phyloP scores from a whole-genome alignment of 92 coral and sea anemone species.

The Hydrozoanthus gracilis region DNA sequence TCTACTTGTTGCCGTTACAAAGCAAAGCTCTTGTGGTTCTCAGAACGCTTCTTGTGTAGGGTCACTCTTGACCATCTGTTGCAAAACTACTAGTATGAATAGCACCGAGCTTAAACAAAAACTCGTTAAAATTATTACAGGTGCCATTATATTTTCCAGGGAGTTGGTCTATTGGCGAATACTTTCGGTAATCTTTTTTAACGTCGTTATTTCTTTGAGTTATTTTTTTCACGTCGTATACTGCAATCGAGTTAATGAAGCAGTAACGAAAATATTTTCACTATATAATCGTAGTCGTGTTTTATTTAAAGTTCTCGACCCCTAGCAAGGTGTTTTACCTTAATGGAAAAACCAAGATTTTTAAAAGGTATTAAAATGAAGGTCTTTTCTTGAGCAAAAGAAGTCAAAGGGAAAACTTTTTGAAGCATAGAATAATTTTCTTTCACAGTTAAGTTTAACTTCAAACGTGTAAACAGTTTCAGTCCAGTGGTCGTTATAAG shows the following conservation, averaged over 20 bases:
- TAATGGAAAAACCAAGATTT: too few relatives aligned
- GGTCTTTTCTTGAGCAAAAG: too few relatives aligned
- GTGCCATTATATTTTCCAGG: neutral
- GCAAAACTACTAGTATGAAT: neutral
- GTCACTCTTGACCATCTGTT: slow-evolving; percentile 19
- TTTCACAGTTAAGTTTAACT: too few relatives aligned
- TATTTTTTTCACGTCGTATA: neutral
- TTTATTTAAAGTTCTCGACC: neutral
- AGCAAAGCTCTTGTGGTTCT: neutral
- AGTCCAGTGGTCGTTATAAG: too few relatives aligned
- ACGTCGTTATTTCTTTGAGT: neutral
- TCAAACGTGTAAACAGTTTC: too few relatives aligned
- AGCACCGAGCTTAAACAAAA: neutral
- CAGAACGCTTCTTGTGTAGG: neutral
- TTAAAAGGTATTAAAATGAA: too few relatives aligned
- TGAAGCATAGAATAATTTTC: too few relatives aligned
- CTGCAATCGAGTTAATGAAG: neutral
- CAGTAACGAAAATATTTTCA: neutral
- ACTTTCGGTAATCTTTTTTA: neutral
- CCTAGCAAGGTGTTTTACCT: too few relatives aligned
- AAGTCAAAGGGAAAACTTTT: too few relatives aligned
- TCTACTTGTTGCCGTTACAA: neutral
- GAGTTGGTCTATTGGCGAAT: slow-evolving; percentile 27
- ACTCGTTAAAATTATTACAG: neutral
- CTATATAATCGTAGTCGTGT: neutral